phyloP scores from a whole-genome alignment of 2,797 vertebrate species.

The Oreortyx pictus region DNA sequence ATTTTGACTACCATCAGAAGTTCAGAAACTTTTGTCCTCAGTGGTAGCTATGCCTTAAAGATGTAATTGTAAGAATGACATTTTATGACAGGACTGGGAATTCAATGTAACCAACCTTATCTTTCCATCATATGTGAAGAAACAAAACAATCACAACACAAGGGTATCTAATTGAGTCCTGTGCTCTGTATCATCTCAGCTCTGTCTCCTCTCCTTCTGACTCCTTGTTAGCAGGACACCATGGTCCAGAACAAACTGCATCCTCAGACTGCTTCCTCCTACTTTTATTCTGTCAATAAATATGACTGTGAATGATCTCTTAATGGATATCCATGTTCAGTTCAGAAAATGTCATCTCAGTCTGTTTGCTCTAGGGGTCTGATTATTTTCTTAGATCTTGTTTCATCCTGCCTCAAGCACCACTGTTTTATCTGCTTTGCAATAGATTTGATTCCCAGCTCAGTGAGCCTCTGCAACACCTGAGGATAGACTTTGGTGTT shows the following conservation, averaged over 20 bases:
- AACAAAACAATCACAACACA: neutral
- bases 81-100: neutral
- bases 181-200: neutral
- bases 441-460: conserved; percentile 49
- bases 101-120: neutral
- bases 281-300: conserved; percentile 41
- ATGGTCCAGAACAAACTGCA: neutral
- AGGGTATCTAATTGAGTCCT: neutral
- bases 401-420: conserved; percentile 51
- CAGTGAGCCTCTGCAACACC: conserved; percentile 56
- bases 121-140: neutral
- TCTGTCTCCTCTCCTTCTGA: neutral
- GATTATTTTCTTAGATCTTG: conserved; percentile 66
- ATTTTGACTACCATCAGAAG: neutral
- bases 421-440: conserved; percentile 49
- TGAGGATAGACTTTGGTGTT: conserved; percentile 57
- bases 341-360: conserved; percentile 56
- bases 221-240: conserved; percentile 12
- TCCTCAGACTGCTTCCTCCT: conserved; percentile 7
- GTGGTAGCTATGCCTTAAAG: neutral
- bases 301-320: conserved; percentile 46
- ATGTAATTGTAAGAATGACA: neutral
- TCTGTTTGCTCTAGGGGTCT: conserved; percentile 39
- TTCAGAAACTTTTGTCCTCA: neutral
- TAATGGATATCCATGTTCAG: conserved; percentile 26